Evolutionary conservation across 2,888 invertebrate species (phyloP).

Genomic region (Glomeris marginata): DNA sequence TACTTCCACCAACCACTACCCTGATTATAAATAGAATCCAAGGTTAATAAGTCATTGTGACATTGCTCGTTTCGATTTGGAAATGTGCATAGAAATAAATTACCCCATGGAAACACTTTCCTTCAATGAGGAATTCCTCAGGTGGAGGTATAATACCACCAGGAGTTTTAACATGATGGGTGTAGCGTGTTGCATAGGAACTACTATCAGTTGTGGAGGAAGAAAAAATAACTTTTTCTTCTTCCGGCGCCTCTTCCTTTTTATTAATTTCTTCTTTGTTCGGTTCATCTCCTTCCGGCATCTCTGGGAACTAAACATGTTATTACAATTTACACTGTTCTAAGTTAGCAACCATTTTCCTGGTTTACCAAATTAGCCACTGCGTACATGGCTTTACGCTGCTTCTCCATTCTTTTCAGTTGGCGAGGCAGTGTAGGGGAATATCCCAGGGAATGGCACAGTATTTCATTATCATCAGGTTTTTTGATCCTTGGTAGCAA

Average conservation of each 20-base stretch:
- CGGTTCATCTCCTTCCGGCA: background rate
- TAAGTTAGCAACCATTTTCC: background rate
- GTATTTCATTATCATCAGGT: constrained; percentile 26
- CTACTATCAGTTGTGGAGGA: background rate
- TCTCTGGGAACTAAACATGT: background rate
- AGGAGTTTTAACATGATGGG: background rate
- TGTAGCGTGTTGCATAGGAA: background rate
- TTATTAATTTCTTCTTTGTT: background rate
- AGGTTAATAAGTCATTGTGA: constrained; percentile 5
- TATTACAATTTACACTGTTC: background rate
- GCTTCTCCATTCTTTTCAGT: constrained; percentile 49
- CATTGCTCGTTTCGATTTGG: background rate
- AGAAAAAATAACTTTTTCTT: background rate
- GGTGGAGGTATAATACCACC: constrained; percentile 55
- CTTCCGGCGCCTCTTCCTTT: background rate
- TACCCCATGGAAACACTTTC: constrained; percentile 74
- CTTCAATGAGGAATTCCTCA: constrained; percentile 62
- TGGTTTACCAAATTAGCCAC: background rate
- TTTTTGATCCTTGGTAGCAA: constrained; percentile 20
- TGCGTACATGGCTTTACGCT: background rate
- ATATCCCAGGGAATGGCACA: constrained; percentile 25
- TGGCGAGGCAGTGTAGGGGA: constrained; percentile 56
- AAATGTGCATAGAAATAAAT: too few relatives aligned
- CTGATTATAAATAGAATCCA: constrained; percentile 32
- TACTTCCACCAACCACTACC: constrained; percentile 97